Evolutionary conservation across 1,140 invertebrate genomes (phyloP).

Genomic region (Drosophila mayri): DNA sequence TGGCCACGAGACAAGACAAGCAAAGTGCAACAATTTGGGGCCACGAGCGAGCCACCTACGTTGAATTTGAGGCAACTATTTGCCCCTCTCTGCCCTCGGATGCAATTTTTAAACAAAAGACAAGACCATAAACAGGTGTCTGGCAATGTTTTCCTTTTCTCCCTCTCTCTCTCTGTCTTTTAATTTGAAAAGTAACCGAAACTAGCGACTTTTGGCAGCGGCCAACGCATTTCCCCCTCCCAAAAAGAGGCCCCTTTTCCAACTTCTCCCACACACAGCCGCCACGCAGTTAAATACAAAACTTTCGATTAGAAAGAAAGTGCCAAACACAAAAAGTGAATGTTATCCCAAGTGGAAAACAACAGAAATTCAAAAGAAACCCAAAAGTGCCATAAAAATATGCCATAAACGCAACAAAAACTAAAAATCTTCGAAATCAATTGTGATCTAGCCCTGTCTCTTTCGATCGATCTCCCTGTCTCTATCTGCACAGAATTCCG

Average conservation of each 20-base stretch:
- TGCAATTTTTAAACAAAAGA: conserved; percentile 46
- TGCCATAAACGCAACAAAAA: conserved; percentile 50
- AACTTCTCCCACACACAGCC: conserved; percentile 32
- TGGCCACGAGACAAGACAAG: conserved; percentile 60
- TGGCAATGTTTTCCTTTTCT: conserved; percentile 34
- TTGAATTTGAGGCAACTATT: conserved; percentile 22
- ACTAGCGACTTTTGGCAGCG: conserved; percentile 28
- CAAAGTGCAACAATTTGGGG: conserved; percentile 75
- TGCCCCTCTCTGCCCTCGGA: background rate
- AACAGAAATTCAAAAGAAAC: conserved; percentile 42
- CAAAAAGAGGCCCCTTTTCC: background rate
- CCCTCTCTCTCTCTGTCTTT: conserved; percentile 26
- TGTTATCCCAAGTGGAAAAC: conserved; percentile 55
- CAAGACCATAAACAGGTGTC: conserved; percentile 46
- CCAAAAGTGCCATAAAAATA: conserved; percentile 61
- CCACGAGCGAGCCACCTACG: conserved; percentile 69
- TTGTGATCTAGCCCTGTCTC: conserved; percentile 32
- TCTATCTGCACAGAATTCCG: conserved; percentile 36
- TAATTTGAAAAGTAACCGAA: conserved; percentile 68
- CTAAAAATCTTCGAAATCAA: conserved; percentile 46
- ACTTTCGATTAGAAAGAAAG: conserved; percentile 80
- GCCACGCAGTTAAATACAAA: conserved; percentile 44
- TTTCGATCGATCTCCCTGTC: conserved; percentile 9
- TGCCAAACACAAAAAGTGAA: conserved; percentile 76
- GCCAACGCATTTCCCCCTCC: conserved; percentile 49